Evolutionary conservation across 2,113 vertebrate genomes (phyloP), one percentile per base, ranked within the genome.

Genomic region (Eidolon helvum): DNA sequence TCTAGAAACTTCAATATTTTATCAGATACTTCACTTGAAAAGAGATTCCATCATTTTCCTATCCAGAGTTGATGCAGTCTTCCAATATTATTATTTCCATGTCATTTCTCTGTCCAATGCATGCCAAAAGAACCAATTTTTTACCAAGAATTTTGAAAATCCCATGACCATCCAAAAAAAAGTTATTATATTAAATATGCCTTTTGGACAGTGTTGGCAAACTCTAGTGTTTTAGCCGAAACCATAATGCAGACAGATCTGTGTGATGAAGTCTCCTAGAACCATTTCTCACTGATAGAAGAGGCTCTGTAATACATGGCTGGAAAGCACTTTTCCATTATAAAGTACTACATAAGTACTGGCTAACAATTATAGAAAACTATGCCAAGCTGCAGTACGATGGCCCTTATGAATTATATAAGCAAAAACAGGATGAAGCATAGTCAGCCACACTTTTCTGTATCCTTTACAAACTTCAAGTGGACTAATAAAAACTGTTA

Each of bases 241-340:
- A 61, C 40, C 15, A 35, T 71, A 92, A 96, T 94, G 61, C 84
- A 90, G 79, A 55, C 48, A 88, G 50, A 84, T 53, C 30, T 75
- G 26, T 57, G 10, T 57, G 38, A 57, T 40, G 21, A 93, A 68
- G 43, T 43, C 74, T 87, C 82, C 66, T 95, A 43, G 43, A 92
- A 79, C 63, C 75, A 77, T 86, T 78, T 94, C 33, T 93, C 95
- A 72, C 72, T 97, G 74, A 91, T 74, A 94, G 83, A 48, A 74
- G 75, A 94, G n/a, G n/a, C 50, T 96, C 66, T 2, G 7, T 90
- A 85, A 95, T 80, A 84, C 86, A 78, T 30, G 57, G 10, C 43
- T 91, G 40, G n/a, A 71, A 91, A 90, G 35, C 40, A 80, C 75
- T 91, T 96, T 87, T 50, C 85, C 38, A 77, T 75, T 71, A 71